These are phyloP conservation scores for Euborellia annulipes DNA, from an alignment of 1,140 invertebrate genomes.

Conservation along the genomic window DNA sequence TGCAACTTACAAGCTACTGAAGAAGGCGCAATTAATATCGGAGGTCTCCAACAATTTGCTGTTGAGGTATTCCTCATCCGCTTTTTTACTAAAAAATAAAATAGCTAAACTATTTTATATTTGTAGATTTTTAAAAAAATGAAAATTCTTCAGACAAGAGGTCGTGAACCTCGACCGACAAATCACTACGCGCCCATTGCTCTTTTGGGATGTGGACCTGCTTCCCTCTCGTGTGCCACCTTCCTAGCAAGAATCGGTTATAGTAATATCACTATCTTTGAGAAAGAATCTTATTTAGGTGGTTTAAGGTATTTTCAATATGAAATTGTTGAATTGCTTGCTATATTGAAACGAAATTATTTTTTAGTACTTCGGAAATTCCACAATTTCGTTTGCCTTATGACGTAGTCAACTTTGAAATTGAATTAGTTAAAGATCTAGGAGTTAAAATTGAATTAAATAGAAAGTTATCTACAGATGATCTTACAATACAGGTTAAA, in stretches of 20 bases:
- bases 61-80: conserved; percentile 51
- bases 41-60: conserved; percentile 94
- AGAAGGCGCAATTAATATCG: conserved; percentile 96
- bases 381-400: conserved; percentile 91
- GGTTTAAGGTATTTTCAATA: conserved; percentile 56
- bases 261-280: conserved; percentile 79
- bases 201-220: conserved; percentile 85
- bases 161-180: conserved; percentile 40
- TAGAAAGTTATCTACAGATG: conserved; percentile 42
- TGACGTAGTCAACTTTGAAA: conserved; percentile 85
- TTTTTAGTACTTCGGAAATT: conserved; percentile 78
- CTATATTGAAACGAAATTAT: conserved; percentile 11
- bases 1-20: conserved; percentile 91
- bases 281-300: conserved; percentile 73
- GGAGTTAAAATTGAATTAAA: conserved; percentile 71
- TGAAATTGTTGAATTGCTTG: neutral
- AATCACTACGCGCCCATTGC: conserved; percentile 65
- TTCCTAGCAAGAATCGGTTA: conserved; percentile 89
- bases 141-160: conserved; percentile 71
- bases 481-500: conserved; percentile 52
- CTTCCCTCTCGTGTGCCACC: conserved; percentile 92
- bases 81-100: neutral
- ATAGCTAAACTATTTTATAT: conserved; percentile 1
- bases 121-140: conserved; percentile 79
- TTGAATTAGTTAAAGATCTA: conserved; percentile 77